Base-by-base conservation (phyloP, 2,113 vertebrate species). In the Cryptoleucopteryx plumbea region DNA sequence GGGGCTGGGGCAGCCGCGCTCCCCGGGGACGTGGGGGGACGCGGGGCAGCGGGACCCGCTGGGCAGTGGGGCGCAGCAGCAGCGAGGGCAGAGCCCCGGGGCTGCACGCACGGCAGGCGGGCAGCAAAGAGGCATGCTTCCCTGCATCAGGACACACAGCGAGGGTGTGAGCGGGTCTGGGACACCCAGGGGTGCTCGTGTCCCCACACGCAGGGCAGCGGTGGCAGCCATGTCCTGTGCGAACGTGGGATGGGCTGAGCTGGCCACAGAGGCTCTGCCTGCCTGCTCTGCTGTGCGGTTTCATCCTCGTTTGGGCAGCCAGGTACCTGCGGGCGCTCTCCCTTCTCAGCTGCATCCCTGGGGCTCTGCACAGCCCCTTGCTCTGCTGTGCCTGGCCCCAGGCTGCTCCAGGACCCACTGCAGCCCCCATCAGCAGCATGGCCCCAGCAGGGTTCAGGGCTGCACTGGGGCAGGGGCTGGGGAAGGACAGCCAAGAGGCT, bases 171-270 rank as follows among this genome's bases (percentile, higher is more conserved):
- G 43, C 0, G 34, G 40, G 27, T 21, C 59, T 7, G 59, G n/a
- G 38, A 7, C 53, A 14, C 85, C 47, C 42, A 1, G 38, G 43
- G 59, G 6, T 22, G 8, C 20, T 43, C 3, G 9, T 48, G 31
- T n/a, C 23, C n/a, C n/a, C 2, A 1, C 9, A 2, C 1, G 4
- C n/a, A 2, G 53, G 52, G 47, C 85, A 32, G 23, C 3, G 3
- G 15, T 31, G 36, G 53, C 9, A 43, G 73, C 56, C 38, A 3
- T 15, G 8, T 19, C 53, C 29, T 10, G 25, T 19, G 17, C 2
- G 4, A 8, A 43, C 3, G 1, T 55, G 68, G 29, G 34, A 11
- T 9, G 36, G 19, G 50, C 56, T 47, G 43, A 61, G 34, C 48
- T 2, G 4, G 26, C 52, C 48, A 0, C 0, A 9, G 48, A 26